Evolutionary conservation across 2,888 invertebrate species (phyloP), one percentile per base, ranked within the genome.

Genomic region (Sphaerophoria rueppellii): DNA sequence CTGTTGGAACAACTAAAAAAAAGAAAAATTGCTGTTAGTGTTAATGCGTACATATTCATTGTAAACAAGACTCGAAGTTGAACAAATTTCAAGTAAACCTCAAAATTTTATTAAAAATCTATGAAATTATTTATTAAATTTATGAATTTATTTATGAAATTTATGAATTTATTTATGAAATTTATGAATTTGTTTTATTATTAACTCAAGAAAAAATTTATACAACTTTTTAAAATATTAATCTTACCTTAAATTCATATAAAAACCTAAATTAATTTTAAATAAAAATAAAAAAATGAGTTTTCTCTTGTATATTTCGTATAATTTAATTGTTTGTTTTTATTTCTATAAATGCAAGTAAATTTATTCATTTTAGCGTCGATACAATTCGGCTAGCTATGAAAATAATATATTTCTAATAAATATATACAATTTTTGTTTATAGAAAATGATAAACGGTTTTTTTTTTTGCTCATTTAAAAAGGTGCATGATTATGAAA

Each of bases 401-500:
- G 40, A 58, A 81, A 75, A 55, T 74, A 57, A 50, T 40, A 43
- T 60, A 54, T n/a, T n/a, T 24, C 24, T 24, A 24, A 57, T 40
- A 55, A 50, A 63, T 54, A 43, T 48, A 70, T 35, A 24, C 40
- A 60, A 40, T 43, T 37, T 58, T 37, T 60, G 6, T 12, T 52
- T 60, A 65, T 55, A 61, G 46, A 46, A 37, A 46, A 67, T 12
- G 46, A 76, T 55, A 46, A 72, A 67, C 6, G 65, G 57, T 40
- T 60, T 63, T 63, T 67, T 52, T 74, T 75, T 46, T 9, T 14
- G 63, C 40, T 54, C 6, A 34, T 58, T 75, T 57, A 92, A 88
- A 92, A 92, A 74, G 92, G 92, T 87, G 90, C 89, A 87, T 92
- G 92, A 88, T 92, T 92, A 87, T 92, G 92, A 63, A 90, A 89